Evolutionary conservation across 2,888 invertebrate species (phyloP).

Genomic region (Rhodophaea formosa): DNA sequence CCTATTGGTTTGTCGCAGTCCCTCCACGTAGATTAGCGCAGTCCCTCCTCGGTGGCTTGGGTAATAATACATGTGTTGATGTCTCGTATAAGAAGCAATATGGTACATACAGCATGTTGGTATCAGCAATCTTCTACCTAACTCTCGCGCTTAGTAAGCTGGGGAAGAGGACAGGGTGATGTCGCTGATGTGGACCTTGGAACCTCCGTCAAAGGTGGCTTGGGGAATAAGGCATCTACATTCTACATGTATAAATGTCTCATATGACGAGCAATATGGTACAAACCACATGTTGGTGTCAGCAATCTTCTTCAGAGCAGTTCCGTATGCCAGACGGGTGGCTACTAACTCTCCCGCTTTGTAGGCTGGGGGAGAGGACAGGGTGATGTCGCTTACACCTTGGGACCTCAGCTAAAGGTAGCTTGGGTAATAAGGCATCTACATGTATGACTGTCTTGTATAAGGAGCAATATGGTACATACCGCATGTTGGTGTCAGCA

Average conservation of each 20-base stretch:
- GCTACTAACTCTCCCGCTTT: slow-evolving; percentile 90
- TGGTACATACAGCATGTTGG: slow-evolving; percentile 72
- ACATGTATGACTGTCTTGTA: no score
- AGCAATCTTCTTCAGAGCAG: slow-evolving; percentile 93
- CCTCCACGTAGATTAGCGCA: no score
- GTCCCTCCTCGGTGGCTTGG: slow-evolving; percentile 86
- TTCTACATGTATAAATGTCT: no score
- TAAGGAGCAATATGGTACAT: background rate
- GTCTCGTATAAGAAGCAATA: no score
- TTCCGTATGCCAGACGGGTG: slow-evolving; percentile 96
- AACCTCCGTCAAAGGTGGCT: slow-evolving; percentile 85
- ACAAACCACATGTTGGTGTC: slow-evolving; percentile 79
- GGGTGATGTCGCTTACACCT: slow-evolving; percentile 81
- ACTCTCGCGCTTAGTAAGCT: slow-evolving; percentile 87
- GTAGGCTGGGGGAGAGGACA: slow-evolving; percentile 92
- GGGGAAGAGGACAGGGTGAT: slow-evolving; percentile 90
- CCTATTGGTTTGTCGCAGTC: no score
- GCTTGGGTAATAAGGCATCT: slow-evolving; percentile 56
- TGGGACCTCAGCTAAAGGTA: slow-evolving; percentile 87
- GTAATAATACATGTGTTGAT: slow-evolving; percentile 30
- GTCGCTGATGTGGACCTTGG: slow-evolving; percentile 62
- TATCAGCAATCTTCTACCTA: slow-evolving; percentile 89
- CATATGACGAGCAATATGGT: no score
- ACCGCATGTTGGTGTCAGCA: slow-evolving; percentile 82
- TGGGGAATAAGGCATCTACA: no score